Percentiles rank a stretch among this genome's conserved stretches.
These are phyloP conservation scores for Melanaphis sacchari DNA, from an alignment of 1,140 invertebrate genomes.

Conservation along the genomic window DNA sequence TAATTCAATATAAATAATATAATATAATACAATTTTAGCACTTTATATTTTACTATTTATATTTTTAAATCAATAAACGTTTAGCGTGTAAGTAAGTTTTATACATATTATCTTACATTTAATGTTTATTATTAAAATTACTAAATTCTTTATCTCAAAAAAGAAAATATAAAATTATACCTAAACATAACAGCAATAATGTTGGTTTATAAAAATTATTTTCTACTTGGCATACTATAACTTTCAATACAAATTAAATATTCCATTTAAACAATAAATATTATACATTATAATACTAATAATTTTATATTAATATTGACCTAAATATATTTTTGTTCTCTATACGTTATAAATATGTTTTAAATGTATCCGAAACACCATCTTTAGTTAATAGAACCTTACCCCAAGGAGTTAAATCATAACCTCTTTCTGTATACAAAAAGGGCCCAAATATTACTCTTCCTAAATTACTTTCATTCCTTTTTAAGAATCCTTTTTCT, in stretches of 20 bases:
- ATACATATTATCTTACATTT: neutral
- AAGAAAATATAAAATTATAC: neutral
- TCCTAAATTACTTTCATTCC: conserved; percentile 58
- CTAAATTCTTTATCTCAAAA: neutral
- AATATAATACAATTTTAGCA: neutral
- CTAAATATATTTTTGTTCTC: conserved; percentile 24
- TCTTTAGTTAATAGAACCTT: conserved; percentile 59
- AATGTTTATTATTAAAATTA: neutral
- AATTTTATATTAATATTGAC: neutral
- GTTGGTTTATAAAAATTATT: neutral
- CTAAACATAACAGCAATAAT: neutral
- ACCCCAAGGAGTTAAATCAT: conserved; percentile 60
- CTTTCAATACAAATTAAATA: neutral
- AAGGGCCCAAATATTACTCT: conserved; percentile 59
- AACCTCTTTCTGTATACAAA: conserved; percentile 59
- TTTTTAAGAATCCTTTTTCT: conserved; percentile 59
- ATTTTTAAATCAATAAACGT: neutral
- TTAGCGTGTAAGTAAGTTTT: neutral
- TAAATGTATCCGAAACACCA: conserved; percentile 58
- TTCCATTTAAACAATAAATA: neutral
- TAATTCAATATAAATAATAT: conserved; percentile 10
- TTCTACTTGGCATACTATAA: neutral
- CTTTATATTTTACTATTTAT: neutral
- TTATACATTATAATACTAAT: neutral
- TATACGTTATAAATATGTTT: conserved; percentile 56